Conservation (phyloP, 37 sponge, comb jelly and placozoan species). For the Diacarnus erythraeanus region DNA sequence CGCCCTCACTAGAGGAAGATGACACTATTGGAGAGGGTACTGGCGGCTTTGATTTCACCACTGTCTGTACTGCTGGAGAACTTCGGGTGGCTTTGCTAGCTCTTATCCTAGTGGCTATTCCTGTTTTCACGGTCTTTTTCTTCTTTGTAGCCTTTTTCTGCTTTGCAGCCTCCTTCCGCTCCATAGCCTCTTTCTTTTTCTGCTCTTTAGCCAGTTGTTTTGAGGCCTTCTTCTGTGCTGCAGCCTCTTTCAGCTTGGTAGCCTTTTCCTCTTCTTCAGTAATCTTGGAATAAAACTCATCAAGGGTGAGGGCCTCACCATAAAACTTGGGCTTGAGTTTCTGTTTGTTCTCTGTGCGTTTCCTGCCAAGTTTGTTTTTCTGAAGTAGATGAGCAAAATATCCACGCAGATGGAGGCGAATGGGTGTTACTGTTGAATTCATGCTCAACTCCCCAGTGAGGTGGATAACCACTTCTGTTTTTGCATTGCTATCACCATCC, state of each 20-base stretch:
- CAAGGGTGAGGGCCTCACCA: conserved; percentile 57
- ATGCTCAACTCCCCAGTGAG: conserved; percentile 1
- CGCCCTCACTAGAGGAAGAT: neutral
- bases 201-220: neutral
- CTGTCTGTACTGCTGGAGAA: neutral
- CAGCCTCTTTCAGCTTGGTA: conserved; percentile 1
- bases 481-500: neutral
- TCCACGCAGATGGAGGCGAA: conserved; percentile 25
- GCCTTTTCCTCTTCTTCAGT: neutral
- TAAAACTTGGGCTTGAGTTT: conserved; percentile 36
- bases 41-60: too few species aligned
- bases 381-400: conserved; percentile 30
- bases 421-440: conserved; percentile 9
- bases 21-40: neutral
- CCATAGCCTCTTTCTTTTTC: neutral
- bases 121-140: neutral
- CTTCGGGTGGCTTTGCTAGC: neutral
- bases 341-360: neutral
- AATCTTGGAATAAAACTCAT: conserved; percentile 29
- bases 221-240: neutral
- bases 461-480: neutral
- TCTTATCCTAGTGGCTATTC: neutral
- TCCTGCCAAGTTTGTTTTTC: conserved; percentile 6
- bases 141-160: neutral
- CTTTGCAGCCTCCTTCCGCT: conserved; percentile 1